Conservation (phyloP, 2,888 invertebrate species). For the Dysmachus trigonus region DNA sequence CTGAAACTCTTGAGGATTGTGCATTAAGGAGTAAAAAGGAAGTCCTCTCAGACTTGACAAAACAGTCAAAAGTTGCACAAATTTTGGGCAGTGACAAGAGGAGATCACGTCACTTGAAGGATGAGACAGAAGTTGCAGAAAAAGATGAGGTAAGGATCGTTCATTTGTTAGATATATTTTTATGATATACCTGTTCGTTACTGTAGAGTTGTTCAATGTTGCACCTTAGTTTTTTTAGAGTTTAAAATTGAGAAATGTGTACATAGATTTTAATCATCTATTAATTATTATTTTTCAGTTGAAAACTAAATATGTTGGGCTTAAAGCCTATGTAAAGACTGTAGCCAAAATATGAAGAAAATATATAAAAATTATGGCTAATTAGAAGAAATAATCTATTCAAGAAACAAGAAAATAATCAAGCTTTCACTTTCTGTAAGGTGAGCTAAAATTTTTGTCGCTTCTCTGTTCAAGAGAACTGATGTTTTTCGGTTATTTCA, state of each 20-base stretch:
- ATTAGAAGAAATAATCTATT: neutral
- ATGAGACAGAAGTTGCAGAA: conserved; percentile 57
- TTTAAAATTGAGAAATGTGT: neutral
- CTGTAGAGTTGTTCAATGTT: neutral
- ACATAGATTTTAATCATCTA: neutral
- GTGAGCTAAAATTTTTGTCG: neutral
- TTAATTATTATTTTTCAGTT: neutral
- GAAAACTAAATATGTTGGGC: neutral
- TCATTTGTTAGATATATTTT: neutral
- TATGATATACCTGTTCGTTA: neutral
- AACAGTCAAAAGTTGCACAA: conserved; percentile 86
- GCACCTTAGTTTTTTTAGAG: neutral
- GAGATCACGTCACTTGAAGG: conserved; percentile 67
- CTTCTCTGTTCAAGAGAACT: neutral
- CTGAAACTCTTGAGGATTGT: conserved; percentile 98
- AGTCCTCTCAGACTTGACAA: conserved; percentile 87
- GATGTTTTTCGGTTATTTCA: neutral
- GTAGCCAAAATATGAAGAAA: neutral
- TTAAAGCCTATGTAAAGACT: neutral
- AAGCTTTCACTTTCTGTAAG: neutral
- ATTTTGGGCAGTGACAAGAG: conserved; percentile 70
- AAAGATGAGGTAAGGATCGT: conserved; percentile 58
- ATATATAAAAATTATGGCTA: neutral
- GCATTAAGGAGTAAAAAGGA: conserved; percentile 95
- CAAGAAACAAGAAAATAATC: neutral